Conservation (phyloP, 1,140 invertebrate species). For the Ladona fulva region DNA sequence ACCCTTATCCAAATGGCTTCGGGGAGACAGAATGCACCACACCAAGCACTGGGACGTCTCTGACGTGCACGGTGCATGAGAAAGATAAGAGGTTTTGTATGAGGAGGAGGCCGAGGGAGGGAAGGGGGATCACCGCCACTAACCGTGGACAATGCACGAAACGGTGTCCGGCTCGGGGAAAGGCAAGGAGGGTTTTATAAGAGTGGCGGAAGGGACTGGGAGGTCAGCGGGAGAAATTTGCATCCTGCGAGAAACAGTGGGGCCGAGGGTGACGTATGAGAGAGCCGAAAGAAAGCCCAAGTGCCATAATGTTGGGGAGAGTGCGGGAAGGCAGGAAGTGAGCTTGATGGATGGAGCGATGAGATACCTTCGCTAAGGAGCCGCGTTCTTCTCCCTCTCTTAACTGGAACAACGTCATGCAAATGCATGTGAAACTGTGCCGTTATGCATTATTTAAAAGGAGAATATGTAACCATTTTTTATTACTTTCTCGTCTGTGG, state of each 20-base stretch:
- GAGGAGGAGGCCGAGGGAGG: neutral
- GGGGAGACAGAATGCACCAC: neutral
- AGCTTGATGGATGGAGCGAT: neutral
- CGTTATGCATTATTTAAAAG: no score
- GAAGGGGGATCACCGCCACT: neutral
- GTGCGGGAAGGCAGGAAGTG: neutral
- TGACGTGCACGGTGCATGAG: neutral
- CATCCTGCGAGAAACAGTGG: neutral
- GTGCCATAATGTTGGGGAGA: neutral
- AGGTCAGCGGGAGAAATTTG: neutral
- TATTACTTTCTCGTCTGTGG: no score
- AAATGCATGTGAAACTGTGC: neutral
- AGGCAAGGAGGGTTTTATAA: neutral
- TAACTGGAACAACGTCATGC: neutral
- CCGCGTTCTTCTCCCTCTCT: no score
- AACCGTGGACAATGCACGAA: slow-evolving; percentile 7
- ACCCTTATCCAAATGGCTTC: neutral
- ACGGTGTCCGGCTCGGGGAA: neutral
- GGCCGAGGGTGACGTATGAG: neutral
- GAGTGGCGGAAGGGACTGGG: neutral
- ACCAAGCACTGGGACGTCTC: neutral
- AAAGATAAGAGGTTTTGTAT: neutral
- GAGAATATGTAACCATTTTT: no score
- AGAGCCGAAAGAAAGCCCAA: neutral
- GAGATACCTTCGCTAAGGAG: neutral